Evolutionary conservation across 2,113 vertebrate genomes (phyloP).

Genomic region (Merops nubicus): DNA sequence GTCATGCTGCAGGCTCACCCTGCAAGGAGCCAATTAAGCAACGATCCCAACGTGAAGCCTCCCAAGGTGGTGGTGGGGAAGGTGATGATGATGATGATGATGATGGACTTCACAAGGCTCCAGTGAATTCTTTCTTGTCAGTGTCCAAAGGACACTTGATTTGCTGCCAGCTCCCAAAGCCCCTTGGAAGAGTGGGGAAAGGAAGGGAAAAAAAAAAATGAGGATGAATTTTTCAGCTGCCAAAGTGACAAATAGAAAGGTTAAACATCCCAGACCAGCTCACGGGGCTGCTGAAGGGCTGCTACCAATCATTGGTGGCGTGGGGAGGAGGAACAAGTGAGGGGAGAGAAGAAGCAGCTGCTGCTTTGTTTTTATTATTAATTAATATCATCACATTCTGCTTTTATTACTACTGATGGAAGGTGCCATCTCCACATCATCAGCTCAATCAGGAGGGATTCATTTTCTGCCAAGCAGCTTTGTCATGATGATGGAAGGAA

Average conservation of each 20-base stretch:
- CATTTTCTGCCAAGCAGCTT: slow-evolving; percentile 45
- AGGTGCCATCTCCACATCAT: slow-evolving; percentile 34
- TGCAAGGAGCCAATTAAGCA: slow-evolving; percentile 9
- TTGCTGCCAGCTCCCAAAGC: not conserved
- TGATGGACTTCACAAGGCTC: not conserved
- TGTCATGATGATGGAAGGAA: slow-evolving; percentile 15
- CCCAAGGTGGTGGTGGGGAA: not conserved
- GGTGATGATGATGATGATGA: not conserved
- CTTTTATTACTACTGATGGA: not conserved
- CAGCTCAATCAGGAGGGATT: slow-evolving; percentile 26
- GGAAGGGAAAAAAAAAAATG: not conserved
- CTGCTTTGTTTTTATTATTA: not conserved
- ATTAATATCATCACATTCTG: not conserved
- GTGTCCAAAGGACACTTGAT: not conserved
- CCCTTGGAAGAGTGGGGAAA: no score
- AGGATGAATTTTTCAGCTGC: not conserved
- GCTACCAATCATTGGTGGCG: not conserved
- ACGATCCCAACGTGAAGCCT: not conserved
- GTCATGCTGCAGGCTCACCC: slow-evolving; percentile 10
- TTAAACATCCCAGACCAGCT: not conserved
- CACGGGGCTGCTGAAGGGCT: not conserved
- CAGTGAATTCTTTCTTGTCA: not conserved
- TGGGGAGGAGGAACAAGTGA: not conserved
- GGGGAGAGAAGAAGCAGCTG: not conserved
- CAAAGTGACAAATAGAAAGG: not conserved